These are phyloP conservation scores for Ferrisia virgata DNA, from an alignment of 2,888 invertebrate genomes.

Conservation along the genomic window DNA sequence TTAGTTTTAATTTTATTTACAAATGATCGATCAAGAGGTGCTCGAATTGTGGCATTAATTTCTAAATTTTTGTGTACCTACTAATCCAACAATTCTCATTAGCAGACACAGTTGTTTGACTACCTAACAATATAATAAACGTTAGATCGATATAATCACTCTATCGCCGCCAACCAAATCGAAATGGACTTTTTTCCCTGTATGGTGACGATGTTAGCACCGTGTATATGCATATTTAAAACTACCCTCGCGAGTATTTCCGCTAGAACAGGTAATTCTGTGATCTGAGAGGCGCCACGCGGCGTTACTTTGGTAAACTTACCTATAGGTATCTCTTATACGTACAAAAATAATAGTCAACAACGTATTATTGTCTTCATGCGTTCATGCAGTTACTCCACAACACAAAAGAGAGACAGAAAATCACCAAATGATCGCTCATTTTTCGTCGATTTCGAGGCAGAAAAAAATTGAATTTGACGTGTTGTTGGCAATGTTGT, in stretches of 20 bases:
- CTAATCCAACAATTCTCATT: conserved; percentile 27
- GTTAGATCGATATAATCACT: conserved; percentile 21
- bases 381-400: too few relatives aligned
- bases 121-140: conserved; percentile 30
- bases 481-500: background rate
- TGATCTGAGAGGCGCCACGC: background rate
- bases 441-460: background rate
- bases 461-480: conserved; percentile 16
- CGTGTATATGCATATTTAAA: background rate
- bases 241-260: conserved; percentile 6
- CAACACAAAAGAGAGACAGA: background rate
- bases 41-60: conserved; percentile 27
- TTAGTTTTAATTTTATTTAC: conserved; percentile 41
- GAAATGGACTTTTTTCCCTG: background rate
- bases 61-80: conserved; percentile 22
- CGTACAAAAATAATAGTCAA: background rate
- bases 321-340: too few relatives aligned
- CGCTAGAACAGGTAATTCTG: background rate
- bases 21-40: conserved; percentile 32
- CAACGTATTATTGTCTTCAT: background rate
- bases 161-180: conserved; percentile 21
- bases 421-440: background rate
- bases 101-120: conserved; percentile 27
- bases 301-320: background rate
- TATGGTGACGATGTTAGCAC: background rate